A percentile compares a stretch with the other conserved stretches of the same genome.
Conservation (phyloP, 2,888 invertebrate genomes). For the Cylloceria caligata region DNA sequence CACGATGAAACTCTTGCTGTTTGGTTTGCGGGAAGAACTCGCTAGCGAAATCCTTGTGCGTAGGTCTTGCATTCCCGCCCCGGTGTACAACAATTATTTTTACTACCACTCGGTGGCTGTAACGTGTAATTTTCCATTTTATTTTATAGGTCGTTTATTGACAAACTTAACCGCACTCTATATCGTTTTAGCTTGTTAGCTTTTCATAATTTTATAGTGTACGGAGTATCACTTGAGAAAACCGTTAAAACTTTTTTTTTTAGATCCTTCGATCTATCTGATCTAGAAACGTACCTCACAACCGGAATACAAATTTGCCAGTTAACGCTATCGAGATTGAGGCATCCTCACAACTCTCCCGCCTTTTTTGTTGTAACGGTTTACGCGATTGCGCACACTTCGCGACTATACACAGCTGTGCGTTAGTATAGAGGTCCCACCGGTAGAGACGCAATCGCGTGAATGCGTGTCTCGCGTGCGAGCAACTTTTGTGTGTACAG, state of each 20-base stretch:
- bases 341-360: slow-evolving; percentile 1
- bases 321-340: slow-evolving; percentile 26
- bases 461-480: neutral
- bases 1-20: slow-evolving; percentile 7
- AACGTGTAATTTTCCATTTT: neutral
- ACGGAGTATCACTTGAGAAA: no score
- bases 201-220: neutral
- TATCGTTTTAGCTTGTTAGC: neutral
- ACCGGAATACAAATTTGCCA: slow-evolving; percentile 16
- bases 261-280: no score
- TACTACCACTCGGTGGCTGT: neutral
- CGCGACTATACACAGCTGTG: neutral
- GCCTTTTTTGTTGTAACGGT: neutral
- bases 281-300: no score
- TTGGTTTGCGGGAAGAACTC: neutral
- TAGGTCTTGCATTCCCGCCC: neutral
- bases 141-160: neutral
- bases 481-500: slow-evolving; percentile 13
- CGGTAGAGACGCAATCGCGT: neutral
- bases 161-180: neutral
- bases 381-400: neutral
- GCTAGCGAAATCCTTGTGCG: neutral
- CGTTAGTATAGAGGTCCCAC: neutral
- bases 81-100: neutral
- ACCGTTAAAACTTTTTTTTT: neutral